These are phyloP conservation scores for Meles meles DNA, from an alignment of 2,113 vertebrate genomes.

Conservation along the genomic window DNA sequence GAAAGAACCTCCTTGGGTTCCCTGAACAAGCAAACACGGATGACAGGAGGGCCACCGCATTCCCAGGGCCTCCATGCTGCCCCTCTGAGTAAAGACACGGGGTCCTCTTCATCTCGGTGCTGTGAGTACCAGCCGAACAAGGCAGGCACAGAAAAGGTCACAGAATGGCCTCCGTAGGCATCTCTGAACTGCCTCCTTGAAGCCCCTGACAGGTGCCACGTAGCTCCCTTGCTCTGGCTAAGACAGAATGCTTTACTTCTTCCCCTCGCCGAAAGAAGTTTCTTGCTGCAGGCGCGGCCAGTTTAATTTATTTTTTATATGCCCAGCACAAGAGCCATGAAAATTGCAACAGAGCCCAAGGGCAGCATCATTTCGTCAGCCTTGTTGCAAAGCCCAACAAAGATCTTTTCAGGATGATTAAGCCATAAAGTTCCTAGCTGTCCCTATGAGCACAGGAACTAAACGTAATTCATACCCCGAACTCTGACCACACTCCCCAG, in stretches of 20 bases:
- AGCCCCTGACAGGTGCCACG: background rate
- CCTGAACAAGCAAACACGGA: background rate
- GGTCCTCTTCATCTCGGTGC: background rate
- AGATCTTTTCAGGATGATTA: constrained; percentile 40
- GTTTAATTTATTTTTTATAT: background rate
- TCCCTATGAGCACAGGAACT: background rate
- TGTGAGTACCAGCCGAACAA: background rate
- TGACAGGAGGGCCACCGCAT: too few species aligned
- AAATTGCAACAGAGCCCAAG: background rate
- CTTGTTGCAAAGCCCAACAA: background rate
- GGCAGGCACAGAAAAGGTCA: background rate
- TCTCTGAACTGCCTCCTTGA: background rate
- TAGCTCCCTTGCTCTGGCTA: background rate
- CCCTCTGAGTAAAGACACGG: background rate
- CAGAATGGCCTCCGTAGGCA: background rate
- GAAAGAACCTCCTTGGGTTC: background rate
- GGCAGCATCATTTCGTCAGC: background rate
- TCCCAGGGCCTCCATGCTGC: background rate
- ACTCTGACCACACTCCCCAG: background rate
- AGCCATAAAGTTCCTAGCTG: constrained; percentile 2
- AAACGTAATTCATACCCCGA: background rate
- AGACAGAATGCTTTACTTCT: background rate
- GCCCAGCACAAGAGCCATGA: background rate
- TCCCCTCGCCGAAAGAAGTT: background rate
- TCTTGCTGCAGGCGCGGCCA: background rate